Base-by-base conservation (phyloP, 2,113 vertebrate species). In the Myanophis thanlyinensis region DNA sequence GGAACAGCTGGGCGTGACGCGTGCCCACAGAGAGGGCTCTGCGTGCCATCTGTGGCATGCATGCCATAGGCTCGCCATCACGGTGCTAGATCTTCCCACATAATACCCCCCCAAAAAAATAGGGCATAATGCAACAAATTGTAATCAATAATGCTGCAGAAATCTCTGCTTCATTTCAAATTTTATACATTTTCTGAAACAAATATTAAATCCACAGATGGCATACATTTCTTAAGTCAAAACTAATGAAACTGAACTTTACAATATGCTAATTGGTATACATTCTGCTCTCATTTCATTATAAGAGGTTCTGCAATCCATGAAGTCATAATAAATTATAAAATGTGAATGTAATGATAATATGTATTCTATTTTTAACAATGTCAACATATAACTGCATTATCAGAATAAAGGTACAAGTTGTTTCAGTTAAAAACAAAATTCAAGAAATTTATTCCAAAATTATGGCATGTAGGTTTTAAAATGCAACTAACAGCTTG, bases 191-290 rank as follows among this genome's bases (percentile, higher is more conserved):
- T 91, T 88, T 22, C 87, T 94, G 90, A 89, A 93, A 93, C 85
- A 95, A 27, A 15, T 52, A 56, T 87, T 88, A 92, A 93, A 92
- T 94, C 93, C 93, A 94, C 94, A 96, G 95, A 96, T 95, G 95
- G 96, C 93, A 96, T 49, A 0, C 84, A 93, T 95, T 93, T 59
- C 91, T 94, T 95, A 94, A 59, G 96, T 96, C 94, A 96, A 97
- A 97, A 96, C 95, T 96, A 96, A 96, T 96, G 95, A 96, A 97
- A 93, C 85, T 91, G 95, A 97, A 96, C 94, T 96, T 89, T 88
- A 95, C 89, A 94, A 85, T 85, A 93, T 3, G 80, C 90, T 96
- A 96, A 96, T 56, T 93, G 95, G 92, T 80, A 95, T 90, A 93
- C 85, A 95, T 93, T 96, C 94, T 93, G 93, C 89, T 95, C 95